Evolutionary conservation across 2,113 vertebrate genomes (phyloP).

Genomic region (Lamprologus lemairii): DNA sequence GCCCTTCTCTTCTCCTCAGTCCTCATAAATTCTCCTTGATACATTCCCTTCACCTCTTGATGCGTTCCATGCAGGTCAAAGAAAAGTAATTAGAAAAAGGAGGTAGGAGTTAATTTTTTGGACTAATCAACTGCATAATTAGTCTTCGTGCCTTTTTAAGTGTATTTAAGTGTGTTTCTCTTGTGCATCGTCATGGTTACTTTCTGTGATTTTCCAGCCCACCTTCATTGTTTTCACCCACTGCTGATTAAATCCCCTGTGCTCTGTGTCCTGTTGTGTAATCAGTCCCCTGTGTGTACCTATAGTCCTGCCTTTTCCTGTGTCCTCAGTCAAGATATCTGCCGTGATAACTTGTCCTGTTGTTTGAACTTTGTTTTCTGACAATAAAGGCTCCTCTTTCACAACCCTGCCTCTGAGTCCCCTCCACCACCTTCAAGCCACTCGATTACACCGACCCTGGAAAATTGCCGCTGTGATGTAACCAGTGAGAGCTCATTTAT

Average conservation of each 20-base stretch:
- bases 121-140: neutral
- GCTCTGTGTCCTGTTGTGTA: neutral
- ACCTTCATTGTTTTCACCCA: neutral
- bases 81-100: neutral
- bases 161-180: neutral
- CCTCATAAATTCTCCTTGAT: neutral
- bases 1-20: neutral
- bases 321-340: neutral
- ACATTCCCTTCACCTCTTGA: neutral
- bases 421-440: neutral
- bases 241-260: neutral
- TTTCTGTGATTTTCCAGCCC: neutral
- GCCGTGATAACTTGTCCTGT: fast-evolving
- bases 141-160: neutral
- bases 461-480: neutral
- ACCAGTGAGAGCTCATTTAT: neutral
- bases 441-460: neutral
- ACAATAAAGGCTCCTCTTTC: neutral
- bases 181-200: neutral
- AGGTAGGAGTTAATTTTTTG: neutral
- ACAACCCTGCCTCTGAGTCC: neutral
- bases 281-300: neutral
- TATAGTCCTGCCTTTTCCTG: neutral
- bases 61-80: neutral
- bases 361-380: neutral